Percentiles rank a stretch among this genome's conserved stretches.
phyloP scores from a whole-genome alignment of 2,797 vertebrate species.

The Margarornis squamiger region DNA sequence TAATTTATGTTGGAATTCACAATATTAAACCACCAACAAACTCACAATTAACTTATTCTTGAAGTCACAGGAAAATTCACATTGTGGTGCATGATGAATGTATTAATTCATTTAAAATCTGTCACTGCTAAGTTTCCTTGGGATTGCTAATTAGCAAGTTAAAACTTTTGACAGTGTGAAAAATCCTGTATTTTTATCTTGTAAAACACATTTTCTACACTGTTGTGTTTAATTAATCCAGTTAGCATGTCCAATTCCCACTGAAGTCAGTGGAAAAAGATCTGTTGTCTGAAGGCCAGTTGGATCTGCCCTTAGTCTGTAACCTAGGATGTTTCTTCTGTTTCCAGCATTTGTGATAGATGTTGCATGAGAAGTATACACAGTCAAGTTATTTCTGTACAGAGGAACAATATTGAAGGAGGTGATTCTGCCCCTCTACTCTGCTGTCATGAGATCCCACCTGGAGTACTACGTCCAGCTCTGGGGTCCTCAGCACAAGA shows the following conservation, averaged over 20 bases:
- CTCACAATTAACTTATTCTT: background rate
- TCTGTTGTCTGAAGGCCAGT: background rate
- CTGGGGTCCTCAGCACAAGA: accelerated
- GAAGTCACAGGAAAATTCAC: background rate
- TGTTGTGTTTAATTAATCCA: background rate
- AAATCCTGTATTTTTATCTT: background rate
- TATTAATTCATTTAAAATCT: background rate
- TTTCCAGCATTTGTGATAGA: background rate
- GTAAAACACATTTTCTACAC: background rate
- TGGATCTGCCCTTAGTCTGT: background rate
- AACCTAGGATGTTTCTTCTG: background rate
- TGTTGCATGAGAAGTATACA: background rate
- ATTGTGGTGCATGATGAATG: background rate
- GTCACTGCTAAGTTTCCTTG: background rate
- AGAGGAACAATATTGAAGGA: background rate
- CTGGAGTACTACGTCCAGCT: background rate
- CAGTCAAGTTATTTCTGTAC: background rate
- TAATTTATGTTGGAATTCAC: background rate
- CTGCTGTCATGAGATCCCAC: background rate
- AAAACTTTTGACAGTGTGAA: background rate
- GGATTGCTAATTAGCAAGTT: background rate
- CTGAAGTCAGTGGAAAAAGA: background rate
- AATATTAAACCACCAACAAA: background rate
- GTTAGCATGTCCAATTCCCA: background rate
- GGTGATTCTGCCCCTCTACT: background rate